Base-by-base conservation (phyloP, 2,113 vertebrate genomes). In the Oreochromis aureus region DNA sequence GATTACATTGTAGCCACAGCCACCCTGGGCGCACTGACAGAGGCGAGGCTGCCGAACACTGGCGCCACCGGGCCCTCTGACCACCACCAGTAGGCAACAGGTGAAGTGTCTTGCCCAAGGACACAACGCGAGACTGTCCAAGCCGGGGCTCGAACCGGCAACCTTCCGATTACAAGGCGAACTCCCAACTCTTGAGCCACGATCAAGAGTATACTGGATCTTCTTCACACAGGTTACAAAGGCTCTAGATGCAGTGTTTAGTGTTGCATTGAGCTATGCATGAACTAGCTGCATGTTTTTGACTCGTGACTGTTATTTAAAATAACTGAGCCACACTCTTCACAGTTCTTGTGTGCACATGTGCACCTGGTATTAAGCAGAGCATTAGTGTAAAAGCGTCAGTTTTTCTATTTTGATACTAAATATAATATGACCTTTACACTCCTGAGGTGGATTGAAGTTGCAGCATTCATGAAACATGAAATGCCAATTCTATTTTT, bases 401-500 rank as follows among this genome's bases (percentile, higher is more conserved):
- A 27, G 12, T 8, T 78, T 84, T 76, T 61, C 7, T 10, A 51
- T 63, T 86, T 48, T 73, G 4, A 78, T 36, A 32, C 34, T 59
- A 79, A 83, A 87, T 86, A 16, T 76, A 84, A 61, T 54, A 44
- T 19, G 32, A 53, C 19, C 54, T 73, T 80, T 46, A 6, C 16
- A 32, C 30, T 53, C 16, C 59, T 51, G 39, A 86, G 58, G 44
- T 83, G 36, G 34, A 71, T 3, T 63, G 4, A 83, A 59, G 73
- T 58, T 69, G 89, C n/a, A 87, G 51, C 11, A 79, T 85, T 86
- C 4, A 80, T 83, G 34, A 69, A 63, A 82, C 24, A 84, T 58
- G 9, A 87, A 89, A 44, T 51, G 18, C 2, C 24, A 55, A 19
- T 80, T 86, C 66, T 87, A 82, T 90, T 89, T 89, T 81, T 84